These are phyloP conservation scores for Coleophora flavipennella DNA, from an alignment of 2,888 invertebrate genomes.

Conservation along the genomic window DNA sequence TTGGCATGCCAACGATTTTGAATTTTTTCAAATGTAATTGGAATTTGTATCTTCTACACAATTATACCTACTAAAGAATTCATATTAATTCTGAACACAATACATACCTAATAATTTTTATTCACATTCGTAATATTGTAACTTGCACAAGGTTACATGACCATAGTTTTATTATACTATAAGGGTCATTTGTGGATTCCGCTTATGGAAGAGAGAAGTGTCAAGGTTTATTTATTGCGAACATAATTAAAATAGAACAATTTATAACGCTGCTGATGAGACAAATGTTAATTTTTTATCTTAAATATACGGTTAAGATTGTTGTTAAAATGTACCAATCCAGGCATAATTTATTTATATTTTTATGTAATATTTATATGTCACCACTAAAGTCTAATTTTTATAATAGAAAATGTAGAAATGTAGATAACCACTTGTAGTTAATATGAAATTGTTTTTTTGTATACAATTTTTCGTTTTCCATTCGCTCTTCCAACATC, in stretches of 20 bases:
- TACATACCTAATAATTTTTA: too few relatives aligned
- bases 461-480: too few relatives aligned
- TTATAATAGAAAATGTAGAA: constrained; percentile 53
- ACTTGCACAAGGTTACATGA: constrained; percentile 7
- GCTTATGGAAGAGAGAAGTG: too few relatives aligned
- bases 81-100: too few relatives aligned
- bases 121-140: not conserved
- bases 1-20: too few relatives aligned
- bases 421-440: constrained; percentile 64
- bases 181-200: not conserved
- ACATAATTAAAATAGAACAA: too few relatives aligned
- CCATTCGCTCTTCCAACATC: too few relatives aligned
- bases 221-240: too few relatives aligned
- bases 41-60: too few relatives aligned
- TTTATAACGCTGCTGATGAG: too few relatives aligned
- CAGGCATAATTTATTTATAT: constrained; percentile 54
- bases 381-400: constrained; percentile 28
- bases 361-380: constrained; percentile 29
- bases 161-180: not conserved
- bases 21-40: too few relatives aligned
- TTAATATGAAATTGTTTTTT: constrained; percentile 18
- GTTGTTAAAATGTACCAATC: constrained; percentile 10
- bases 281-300: not conserved
- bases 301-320: not conserved
- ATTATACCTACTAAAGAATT: too few relatives aligned